Conservation (phyloP, 2,888 invertebrate genomes). For the Plagiodera versicolora region DNA sequence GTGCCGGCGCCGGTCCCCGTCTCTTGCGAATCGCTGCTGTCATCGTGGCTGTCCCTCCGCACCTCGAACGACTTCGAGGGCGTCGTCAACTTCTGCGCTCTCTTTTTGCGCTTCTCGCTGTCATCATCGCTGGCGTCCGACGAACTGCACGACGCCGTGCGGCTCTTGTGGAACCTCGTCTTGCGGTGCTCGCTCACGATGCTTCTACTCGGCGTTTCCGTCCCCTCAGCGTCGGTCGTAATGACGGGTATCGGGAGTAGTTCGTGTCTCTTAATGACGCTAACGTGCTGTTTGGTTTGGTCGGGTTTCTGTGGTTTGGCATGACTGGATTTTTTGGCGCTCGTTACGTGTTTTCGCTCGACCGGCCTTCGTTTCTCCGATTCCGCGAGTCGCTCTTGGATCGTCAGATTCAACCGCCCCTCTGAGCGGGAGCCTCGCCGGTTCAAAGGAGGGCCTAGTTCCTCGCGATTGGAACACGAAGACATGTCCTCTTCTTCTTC, state of each 20-base stretch:
- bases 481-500: slow-evolving; percentile 83
- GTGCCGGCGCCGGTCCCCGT: slow-evolving; percentile 34
- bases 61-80: slow-evolving; percentile 45
- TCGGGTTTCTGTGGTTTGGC: slow-evolving; percentile 30
- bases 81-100: slow-evolving; percentile 69
- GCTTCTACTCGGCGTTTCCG: slow-evolving; percentile 36
- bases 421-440: slow-evolving; percentile 79
- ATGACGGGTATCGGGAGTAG: slow-evolving; percentile 56
- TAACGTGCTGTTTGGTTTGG: slow-evolving; percentile 40
- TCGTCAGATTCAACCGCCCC: slow-evolving; percentile 71
- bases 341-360: slow-evolving; percentile 17
- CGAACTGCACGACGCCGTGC: slow-evolving; percentile 89
- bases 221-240: slow-evolving; percentile 41
- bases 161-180: slow-evolving; percentile 70
- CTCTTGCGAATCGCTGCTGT: slow-evolving; percentile 75
- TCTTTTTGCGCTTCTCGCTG: slow-evolving; percentile 79
- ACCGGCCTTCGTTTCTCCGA: slow-evolving; percentile 58
- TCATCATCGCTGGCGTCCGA: slow-evolving; percentile 92
- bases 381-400: slow-evolving; percentile 65
- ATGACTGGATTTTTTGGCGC: slow-evolving; percentile 20
- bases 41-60: slow-evolving; percentile 80
- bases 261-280: slow-evolving; percentile 37
- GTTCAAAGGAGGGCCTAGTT: slow-evolving; percentile 59
- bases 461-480: slow-evolving; percentile 62
- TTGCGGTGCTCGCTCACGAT: not conserved